Percentiles rank a stretch among this genome's conserved stretches.
phyloP scores from a whole-genome alignment of 2,797 vertebrate species.

The Spondyliosoma cantharus region DNA sequence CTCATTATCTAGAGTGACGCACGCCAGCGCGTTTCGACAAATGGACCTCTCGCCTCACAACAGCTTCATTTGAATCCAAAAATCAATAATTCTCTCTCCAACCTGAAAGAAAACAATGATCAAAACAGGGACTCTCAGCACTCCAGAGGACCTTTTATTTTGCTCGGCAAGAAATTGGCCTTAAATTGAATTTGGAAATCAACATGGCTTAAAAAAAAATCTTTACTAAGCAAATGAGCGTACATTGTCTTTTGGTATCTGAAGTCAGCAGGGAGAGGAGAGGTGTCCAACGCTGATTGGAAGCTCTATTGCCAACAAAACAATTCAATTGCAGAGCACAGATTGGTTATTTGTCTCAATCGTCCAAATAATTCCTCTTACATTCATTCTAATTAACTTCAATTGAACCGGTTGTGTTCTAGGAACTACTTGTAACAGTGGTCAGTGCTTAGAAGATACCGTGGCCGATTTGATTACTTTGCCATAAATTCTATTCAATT shows the following conservation, averaged over 20 bases:
- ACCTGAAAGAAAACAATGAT: constrained; percentile 78
- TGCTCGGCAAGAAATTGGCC: constrained; percentile 68
- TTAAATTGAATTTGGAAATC: constrained; percentile 82
- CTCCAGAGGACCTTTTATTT: constrained; percentile 72
- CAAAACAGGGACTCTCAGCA: constrained; percentile 66
- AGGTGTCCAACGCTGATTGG: constrained; percentile 79
- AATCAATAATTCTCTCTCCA: constrained; percentile 77
- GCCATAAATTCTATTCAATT: constrained; percentile 80
- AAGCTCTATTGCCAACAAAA: constrained; percentile 76
- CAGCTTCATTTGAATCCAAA: constrained; percentile 77
- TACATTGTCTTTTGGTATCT: constrained; percentile 76
- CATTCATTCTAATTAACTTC: constrained; percentile 89
- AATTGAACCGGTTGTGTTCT: constrained; percentile 81
- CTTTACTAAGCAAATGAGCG: constrained; percentile 75
- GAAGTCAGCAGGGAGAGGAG: constrained; percentile 80
- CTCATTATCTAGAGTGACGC: constrained; percentile 73
- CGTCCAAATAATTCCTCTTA: constrained; percentile 80
- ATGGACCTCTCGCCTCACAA: constrained; percentile 69
- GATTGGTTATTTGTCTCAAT: constrained; percentile 87
- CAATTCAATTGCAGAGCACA: constrained; percentile 81
- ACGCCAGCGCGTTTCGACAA: constrained; percentile 65
- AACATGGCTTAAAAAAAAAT: constrained; percentile 63
- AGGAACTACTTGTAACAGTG: constrained; percentile 77
- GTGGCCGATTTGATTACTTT: constrained; percentile 81
- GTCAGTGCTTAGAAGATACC: constrained; percentile 80